Evolutionary conservation across 2,888 invertebrate genomes (phyloP), one percentile per base, ranked within the genome.

Genomic region (Euplagia quadripunctaria): DNA sequence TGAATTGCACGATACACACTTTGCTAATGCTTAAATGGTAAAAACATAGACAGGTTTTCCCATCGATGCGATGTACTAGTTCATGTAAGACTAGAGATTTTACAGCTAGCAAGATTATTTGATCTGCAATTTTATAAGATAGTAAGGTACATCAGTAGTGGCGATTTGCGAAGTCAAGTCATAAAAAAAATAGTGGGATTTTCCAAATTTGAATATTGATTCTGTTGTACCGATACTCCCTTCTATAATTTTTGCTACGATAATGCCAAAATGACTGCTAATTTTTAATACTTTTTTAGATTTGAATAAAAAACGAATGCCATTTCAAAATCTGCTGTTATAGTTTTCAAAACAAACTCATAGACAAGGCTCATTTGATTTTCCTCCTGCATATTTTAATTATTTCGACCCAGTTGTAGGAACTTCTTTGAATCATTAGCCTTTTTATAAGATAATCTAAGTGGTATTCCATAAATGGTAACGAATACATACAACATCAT

Each of bases 381-480:
- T 71, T 66, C 71, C 61, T 71, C 20, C 42, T 52, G 31, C 42
- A 9, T 17, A 12, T 31, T 61, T 66, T 66, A 58, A 71, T 66
- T 70, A 61, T 66, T 49, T 66, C 58, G 49, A 11, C 66, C n/a
- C 61, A 66, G 66, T 66, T 71, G 66, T 46, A 71, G 58, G 41
- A 65, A 31, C 31, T 71, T 71, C 66, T 58, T 65, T 31, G 58
- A 49, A 71, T 17, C 61, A 49, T 66, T 51, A 66, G 58, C 65
- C 9, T 71, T 71, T 70, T 71, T 58, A 58, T 58, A 58, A 46
- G 65, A 49, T 8, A 66, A 46, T 43, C 43, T 71, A 71, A 71
- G 55, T 66, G 11, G 46, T 46, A 17, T 66, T 43, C 55, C 65
- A 46, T 71, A 71, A 65, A 71, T 55, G 58, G 65, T 49, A 63